Conservation (phyloP, 2,113 vertebrate species). For the Ailurus styani region DNA sequence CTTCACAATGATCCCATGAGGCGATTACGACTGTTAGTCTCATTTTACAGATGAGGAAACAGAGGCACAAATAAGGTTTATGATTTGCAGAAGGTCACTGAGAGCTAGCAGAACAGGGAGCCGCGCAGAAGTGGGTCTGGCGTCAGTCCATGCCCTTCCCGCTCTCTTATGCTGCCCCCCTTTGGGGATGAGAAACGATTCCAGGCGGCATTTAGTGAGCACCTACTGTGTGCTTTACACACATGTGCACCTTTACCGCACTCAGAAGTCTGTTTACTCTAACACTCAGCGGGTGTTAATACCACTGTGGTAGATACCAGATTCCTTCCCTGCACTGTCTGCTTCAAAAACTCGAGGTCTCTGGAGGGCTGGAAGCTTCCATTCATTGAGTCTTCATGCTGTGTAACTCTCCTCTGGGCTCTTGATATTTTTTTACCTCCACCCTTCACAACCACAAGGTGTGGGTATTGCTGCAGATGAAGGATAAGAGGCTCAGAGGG, state of each 20-base stretch:
- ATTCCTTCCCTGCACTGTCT: neutral
- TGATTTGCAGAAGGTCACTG: neutral
- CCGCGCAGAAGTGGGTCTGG: fast-evolving
- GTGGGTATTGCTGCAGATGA: neutral
- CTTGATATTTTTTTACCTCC: neutral
- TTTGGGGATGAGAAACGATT: neutral
- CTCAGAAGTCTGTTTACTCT: fast-evolving
- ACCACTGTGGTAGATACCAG: fast-evolving
- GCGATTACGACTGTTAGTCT: neutral
- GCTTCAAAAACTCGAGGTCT: neutral
- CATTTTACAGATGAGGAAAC: neutral
- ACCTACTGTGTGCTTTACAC: neutral
- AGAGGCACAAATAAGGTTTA: neutral
- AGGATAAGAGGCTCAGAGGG: neutral
- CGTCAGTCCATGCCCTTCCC: neutral
- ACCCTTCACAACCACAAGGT: neutral
- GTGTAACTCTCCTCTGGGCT: neutral
- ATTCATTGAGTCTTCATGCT: neutral
- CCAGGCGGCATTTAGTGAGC: neutral
- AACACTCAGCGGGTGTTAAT: fast-evolving
- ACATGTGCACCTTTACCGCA: neutral
- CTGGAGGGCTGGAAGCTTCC: neutral
- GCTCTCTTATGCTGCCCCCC: fast-evolving
- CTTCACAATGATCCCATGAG: neutral
- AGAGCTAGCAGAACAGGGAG: too few species aligned